Evolutionary conservation across 2,888 invertebrate species (phyloP), one percentile per base, ranked within the genome.

Genomic region (Leucozona laternaria): DNA sequence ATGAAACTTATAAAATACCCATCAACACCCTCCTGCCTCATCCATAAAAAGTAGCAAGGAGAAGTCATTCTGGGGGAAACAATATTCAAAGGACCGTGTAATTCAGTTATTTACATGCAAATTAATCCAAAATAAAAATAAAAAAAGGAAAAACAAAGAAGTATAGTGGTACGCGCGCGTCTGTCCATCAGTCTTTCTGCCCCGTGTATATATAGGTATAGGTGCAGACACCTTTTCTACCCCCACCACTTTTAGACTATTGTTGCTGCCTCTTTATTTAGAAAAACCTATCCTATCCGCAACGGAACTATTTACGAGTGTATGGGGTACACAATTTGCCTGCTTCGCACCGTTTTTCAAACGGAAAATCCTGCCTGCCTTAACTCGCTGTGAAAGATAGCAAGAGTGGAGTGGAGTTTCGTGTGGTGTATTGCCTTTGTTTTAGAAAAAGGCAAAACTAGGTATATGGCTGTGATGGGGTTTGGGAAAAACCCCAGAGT

Each of bases 31-130:
- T n/a, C 64, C 40, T 25, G 37, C 76, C 25, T 20, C 20, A 11
- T 45, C 37, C 50, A n/a, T 45, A 73, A 22, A 68, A 70, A 77
- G 76, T 60, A 70, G 62, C 73, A 86, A 86, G 64, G 64, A 82
- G 64, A 82, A 86, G 71, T 75, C 80, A 85, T 85, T 85, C 72
- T 72, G 73, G 82, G 78, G 58, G 72, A 86, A 86, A 78, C 86
- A 82, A 86, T 86, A 86, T 86, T 86, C 86, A 82, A 86, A 86
- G 86, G 78, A 86, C 86, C 86, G 86, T 86, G 86, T 86, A 86
- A 86, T 86, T 86, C 86, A 86, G 86, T 86, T 86, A 86, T 86
- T 86, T 86, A 86, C 78, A 86, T 86, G 86, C 81, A 86, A 86
- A 86, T 86, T 86, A 82, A 86, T 86, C 86, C 86, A 86, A 86